phyloP scores from a whole-genome alignment of 2,888 invertebrate genomes.

The Heliconius cydno region DNA sequence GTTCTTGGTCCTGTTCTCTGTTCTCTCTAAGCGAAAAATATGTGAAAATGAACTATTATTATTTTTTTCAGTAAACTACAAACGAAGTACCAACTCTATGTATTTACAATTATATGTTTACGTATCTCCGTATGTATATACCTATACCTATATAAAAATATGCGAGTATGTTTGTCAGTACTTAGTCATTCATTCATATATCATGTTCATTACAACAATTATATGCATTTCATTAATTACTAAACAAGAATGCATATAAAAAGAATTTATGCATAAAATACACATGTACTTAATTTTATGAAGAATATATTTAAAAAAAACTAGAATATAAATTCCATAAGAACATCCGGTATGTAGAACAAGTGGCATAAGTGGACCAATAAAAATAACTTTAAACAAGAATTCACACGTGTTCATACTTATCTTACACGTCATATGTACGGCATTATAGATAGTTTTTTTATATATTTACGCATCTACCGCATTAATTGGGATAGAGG shows the following conservation, averaged over 20 bases:
- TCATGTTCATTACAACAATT: background rate
- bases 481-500: background rate
- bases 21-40: too few species aligned
- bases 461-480: background rate
- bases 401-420: background rate
- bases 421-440: too few species aligned
- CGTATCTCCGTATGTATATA: too few species aligned
- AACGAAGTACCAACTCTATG: too few species aligned
- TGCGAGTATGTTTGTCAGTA: background rate
- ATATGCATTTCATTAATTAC: background rate
- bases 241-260: background rate
- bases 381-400: conserved; percentile 7
- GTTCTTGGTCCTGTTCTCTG: too few species aligned
- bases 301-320: background rate
- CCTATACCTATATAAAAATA: background rate
- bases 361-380: background rate
- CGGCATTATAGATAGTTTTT: conserved; percentile 6
- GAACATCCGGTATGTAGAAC: conserved; percentile 15
- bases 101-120: too few species aligned
- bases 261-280: background rate
- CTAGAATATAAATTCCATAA: background rate
- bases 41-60: too few species aligned
- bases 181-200: background rate
- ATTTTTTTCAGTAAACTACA: too few species aligned
- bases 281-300: background rate